Evolutionary conservation across 2,797 vertebrate species (phyloP), one percentile per base, ranked within the genome.

Genomic region (Geotrypetes seraphini): DNA sequence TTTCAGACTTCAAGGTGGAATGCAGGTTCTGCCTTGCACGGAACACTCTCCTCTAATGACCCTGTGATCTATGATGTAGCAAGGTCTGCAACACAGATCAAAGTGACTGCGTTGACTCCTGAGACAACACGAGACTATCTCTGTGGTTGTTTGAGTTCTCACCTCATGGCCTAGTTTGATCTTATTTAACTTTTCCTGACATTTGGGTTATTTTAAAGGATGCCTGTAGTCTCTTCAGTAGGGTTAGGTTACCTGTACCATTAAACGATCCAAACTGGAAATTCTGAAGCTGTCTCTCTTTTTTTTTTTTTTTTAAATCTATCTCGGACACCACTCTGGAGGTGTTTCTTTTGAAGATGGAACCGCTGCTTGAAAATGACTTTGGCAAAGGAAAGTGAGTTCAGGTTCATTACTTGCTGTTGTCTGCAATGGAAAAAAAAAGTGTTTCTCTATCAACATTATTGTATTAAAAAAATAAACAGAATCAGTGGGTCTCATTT

Each of bases 31-130:
- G 68, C 56, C 54, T 19, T 40, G 51, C 39, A 45, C 52, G 27
- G 23, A 13, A 23, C 50, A 41, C 62, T 50, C 57, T 66, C 61
- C 66, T 70, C 43, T 51, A 54, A 48, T 63, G 71, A 65, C 62
- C 52, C 43, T 37, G 31, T 48, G 68, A 62, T 57, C 64, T 46
- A 15, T 20, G 66, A 57, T 47, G 39, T 57, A 36, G 64, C 58
- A 10, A 0, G 21, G 54, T 56, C 53, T 53, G 56, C 52, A 60
- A 55, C 48, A n/a, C 39, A 69, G 72, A 81, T 81, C 78, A 81
- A 81, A 78, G 75, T 6, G 37, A 5, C 18, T n/a, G 50, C 50
- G 33, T 58, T 51, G 56, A 60, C 65, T 75, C 47, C 36, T 57
- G 63, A 70, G 66, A 60, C 69, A 56, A 61, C 56, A 61, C 43